Base-by-base conservation (phyloP, 2,888 invertebrate species). In the Ernsta delagoae region DNA sequence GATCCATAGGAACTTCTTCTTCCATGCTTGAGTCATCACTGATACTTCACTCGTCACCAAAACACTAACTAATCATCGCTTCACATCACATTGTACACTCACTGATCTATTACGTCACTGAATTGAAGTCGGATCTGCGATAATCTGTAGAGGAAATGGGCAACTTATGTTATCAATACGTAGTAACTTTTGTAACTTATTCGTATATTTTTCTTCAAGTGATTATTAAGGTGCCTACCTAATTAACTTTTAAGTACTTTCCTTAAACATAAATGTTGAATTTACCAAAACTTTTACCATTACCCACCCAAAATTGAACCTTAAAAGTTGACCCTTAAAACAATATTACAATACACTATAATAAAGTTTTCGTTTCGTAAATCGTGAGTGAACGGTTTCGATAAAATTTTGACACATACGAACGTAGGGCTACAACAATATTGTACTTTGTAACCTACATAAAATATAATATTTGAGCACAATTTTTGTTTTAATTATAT, bases 21-120 rank as follows among this genome's bases (percentile, higher is more conserved):
- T 89, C 89, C 91, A 92, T 78, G 81, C 77, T 74, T 83, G 84
- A 81, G 84, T 88, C 91, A 92, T 92, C 67, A 70, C 72, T 74
- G 69, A 4, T 31, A 54, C 54, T 53, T 39, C 59, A 36, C 45
- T 65, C 65, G 53, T 64, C 64, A 59, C 59, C 43, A 41, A 9
- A 16, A 62, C 69, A 72, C 34, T 71, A 31, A 7, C 59, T n/a
- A n/a, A 63, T 66, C 43, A 65, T 61, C 39, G 70, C 78, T 82
- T 89, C 89, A 90, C 92, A 92, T 92, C 64, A 70, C 72, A 74
- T 71, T 54, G 9, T 3, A 73, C 74, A 54, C 11, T 73, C 74
- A 54, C 16, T 39, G 36, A 36, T 48, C 12, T 48, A 12, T 70
- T 67, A 34, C n/a, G 12, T 16, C 24, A 31, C 59, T 59, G 16